These are phyloP conservation scores for Eulemur rubriventer DNA, from an alignment of 2,797 vertebrate species.

Conservation along the genomic window DNA sequence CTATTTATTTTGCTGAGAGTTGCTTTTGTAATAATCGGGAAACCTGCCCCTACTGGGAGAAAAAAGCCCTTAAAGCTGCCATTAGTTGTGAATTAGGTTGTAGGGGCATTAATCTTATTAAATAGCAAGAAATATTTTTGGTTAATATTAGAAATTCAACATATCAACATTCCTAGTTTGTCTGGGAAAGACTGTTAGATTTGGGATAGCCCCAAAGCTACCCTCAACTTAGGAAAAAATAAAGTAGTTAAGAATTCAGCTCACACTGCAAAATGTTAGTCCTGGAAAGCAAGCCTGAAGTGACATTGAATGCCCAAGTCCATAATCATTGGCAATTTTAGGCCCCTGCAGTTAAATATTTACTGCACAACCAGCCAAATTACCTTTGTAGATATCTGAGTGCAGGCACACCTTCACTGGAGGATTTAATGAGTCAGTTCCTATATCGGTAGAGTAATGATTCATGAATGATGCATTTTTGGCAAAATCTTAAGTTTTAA, in stretches of 20 bases:
- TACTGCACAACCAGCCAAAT: background rate
- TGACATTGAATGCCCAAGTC: background rate
- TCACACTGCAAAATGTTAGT: background rate
- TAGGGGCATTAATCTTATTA: background rate
- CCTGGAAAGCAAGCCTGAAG: background rate
- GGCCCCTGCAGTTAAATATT: background rate
- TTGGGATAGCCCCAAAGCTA: background rate
- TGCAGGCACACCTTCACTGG: background rate
- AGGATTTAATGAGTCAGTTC: background rate
- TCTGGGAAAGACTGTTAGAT: background rate
- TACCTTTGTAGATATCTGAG: background rate
- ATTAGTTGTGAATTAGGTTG: background rate
- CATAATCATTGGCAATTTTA: background rate
- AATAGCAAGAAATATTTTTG: background rate
- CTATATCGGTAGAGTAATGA: background rate
- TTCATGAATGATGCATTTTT: background rate
- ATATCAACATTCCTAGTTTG: background rate
- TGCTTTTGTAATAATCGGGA: background rate
- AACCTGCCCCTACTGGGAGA: background rate
- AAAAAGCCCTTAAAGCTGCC: background rate
- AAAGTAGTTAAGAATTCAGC: slow-evolving; percentile 9
- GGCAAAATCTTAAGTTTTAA: background rate
- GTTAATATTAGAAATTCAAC: background rate
- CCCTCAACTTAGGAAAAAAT: background rate
- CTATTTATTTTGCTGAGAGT: background rate